Conservation (phyloP, 1,140 invertebrate species). For the Anoplolepis gracilipes region DNA sequence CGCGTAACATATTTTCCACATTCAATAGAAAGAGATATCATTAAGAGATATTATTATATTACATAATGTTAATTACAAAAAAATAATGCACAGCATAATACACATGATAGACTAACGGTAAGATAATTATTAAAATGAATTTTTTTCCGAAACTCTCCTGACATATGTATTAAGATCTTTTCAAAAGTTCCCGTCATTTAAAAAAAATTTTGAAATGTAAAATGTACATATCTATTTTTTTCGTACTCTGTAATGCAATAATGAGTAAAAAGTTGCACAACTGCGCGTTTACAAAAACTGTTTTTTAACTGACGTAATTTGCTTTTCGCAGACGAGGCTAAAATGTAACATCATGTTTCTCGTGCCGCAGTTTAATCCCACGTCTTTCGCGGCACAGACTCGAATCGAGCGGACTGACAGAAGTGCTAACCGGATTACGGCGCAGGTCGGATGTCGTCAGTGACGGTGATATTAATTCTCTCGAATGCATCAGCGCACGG, state of each 20-base stretch:
- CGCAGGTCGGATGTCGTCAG: constrained; percentile 71
- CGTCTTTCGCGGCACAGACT: constrained; percentile 44
- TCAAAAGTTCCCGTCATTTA: neutral
- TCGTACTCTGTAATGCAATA: neutral
- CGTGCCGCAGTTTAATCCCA: constrained; percentile 30
- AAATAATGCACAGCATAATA: neutral
- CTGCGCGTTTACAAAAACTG: neutral
- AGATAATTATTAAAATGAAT: neutral
- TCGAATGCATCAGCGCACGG: constrained; percentile 73
- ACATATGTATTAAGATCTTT: neutral
- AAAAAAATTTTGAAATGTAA: neutral
- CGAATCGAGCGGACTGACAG: constrained; percentile 54
- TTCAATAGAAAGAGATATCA: too few species aligned
- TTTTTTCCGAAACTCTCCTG: neutral
- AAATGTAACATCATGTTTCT: constrained; percentile 2
- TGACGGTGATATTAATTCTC: constrained; percentile 76
- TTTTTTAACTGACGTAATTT: neutral
- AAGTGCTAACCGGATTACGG: constrained; percentile 69
- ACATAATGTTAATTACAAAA: neutral
- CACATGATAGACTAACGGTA: neutral
- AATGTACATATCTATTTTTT: neutral
- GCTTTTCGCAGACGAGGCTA: neutral
- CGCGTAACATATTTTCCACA: neutral
- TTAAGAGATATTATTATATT: neutral
- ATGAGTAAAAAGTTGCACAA: constrained; percentile 1